Evolutionary conservation across 2,888 invertebrate species (phyloP).

Genomic region (Smittia sp.): DNA sequence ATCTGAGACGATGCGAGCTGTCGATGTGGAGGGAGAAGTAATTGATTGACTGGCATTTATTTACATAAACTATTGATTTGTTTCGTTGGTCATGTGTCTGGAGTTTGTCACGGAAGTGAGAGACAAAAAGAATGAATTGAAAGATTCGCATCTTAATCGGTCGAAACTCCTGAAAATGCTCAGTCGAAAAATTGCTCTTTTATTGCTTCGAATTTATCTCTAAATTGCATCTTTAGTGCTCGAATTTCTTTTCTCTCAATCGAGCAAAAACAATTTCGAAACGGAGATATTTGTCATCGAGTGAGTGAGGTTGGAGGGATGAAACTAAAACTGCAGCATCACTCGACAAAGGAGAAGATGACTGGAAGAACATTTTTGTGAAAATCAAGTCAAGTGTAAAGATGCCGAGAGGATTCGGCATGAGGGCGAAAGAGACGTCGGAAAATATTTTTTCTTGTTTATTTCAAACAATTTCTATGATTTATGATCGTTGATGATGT

Average conservation of each 20-base stretch:
- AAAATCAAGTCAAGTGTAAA: slow-evolving; percentile 37
- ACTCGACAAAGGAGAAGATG: slow-evolving; percentile 14
- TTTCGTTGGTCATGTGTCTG: not conserved
- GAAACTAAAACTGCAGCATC: slow-evolving; percentile 21
- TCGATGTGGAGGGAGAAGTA: not conserved
- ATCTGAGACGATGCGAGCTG: not conserved
- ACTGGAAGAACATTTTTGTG: slow-evolving; percentile 36
- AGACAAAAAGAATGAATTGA: slow-evolving; percentile 15
- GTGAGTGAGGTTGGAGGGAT: not conserved
- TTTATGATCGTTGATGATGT: slow-evolving; percentile 32
- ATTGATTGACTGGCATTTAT: slow-evolving; percentile 26
- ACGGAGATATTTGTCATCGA: slow-evolving; percentile 15
- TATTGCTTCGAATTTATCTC: slow-evolving; percentile 36
- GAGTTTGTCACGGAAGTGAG: not conserved
- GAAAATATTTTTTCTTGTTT: slow-evolving; percentile 8
- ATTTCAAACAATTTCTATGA: slow-evolving; percentile 23
- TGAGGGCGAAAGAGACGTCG: not conserved
- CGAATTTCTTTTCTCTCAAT: not conserved
- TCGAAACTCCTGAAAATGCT: not conserved
- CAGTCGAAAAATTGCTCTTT: slow-evolving; percentile 28
- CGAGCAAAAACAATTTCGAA: not conserved
- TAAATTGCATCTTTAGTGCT: slow-evolving; percentile 40
- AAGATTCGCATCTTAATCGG: slow-evolving; percentile 16
- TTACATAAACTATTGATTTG: slow-evolving; percentile 31
- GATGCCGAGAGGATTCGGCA: not conserved